A percentile compares a stretch with the other conserved stretches of the same genome.
Evolutionary conservation across 2,113 vertebrate species (phyloP).

Genomic region (Isichthys henryi): DNA sequence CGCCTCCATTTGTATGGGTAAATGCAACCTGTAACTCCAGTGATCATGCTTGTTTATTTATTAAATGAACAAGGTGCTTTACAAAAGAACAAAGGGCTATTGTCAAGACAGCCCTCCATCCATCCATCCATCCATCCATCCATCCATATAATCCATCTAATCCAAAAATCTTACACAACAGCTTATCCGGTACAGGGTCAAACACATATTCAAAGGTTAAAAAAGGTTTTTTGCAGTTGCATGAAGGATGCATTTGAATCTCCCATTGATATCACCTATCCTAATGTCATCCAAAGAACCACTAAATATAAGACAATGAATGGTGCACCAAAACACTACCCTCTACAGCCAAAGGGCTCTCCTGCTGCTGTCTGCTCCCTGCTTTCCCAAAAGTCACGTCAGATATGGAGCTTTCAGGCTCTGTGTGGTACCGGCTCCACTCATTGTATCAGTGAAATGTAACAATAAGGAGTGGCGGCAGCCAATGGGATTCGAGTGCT

Average conservation of each 20-base stretch:
- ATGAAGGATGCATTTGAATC: neutral
- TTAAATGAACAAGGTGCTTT: constrained; percentile 41
- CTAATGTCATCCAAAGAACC: neutral
- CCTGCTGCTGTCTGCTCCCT: neutral
- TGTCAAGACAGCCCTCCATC: neutral
- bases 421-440: neutral
- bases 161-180: neutral
- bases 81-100: constrained; percentile 28
- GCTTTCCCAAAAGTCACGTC: neutral
- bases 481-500: constrained; percentile 19
- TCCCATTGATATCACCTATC: neutral
- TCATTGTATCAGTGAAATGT: constrained; percentile 20
- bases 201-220: neutral
- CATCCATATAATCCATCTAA: neutral
- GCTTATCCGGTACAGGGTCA: neutral
- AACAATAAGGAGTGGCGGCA: constrained; percentile 23
- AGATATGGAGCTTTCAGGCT: neutral
- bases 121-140: neutral
- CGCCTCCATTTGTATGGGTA: constrained; percentile 21
- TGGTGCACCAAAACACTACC: neutral
- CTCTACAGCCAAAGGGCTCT: neutral
- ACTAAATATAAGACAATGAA: neutral
- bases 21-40: constrained; percentile 31
- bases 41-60: constrained; percentile 31
- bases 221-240: neutral